Base-by-base conservation (phyloP, 2,113 vertebrate genomes). In the Sardina pilchardus region DNA sequence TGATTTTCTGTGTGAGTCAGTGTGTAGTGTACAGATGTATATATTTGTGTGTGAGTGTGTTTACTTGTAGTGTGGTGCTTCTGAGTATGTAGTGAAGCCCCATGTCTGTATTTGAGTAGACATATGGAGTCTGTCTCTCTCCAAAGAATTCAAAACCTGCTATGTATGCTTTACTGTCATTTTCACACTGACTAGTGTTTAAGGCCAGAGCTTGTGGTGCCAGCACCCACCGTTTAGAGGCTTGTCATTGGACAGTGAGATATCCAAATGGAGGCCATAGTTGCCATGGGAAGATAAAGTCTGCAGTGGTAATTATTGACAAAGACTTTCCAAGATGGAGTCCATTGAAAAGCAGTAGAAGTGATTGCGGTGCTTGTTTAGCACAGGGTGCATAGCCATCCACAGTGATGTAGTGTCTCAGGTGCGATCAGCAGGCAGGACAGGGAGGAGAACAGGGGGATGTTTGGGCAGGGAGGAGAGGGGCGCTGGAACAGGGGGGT, bases 1-100 rank as follows among this genome's bases (percentile, higher is more conserved):
- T 43, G 84, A 43, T 12, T 78, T 7, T 85, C 19, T 81, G 5
- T 85, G 78, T 81, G 71, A 47, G 45, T 56, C n/a, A n/a, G n/a
- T n/a, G n/a, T n/a, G n/a, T n/a, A n/a, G 48, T 50, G 48, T 50
- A 44, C 44, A 42, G 19, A 63, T n/a, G n/a, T n/a, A n/a, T n/a
- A n/a, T 85, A 30, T 26, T 39, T 81, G 36, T 85, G 6, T 85
- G 81, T 63, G 36, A 30, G 39, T 71, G 63, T 30, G 26, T 36
- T 78, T 34, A 16, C 14, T 78, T 9, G 30, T 34, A n/a, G 14
- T 0, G 2, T 71, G 59, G 48, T 63, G 9, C 30, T 26, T 56
- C 47, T 39, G 30, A 24, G 30, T 53, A 39, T 56, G 17, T 39
- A 50, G 43, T 83, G 56, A 21, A 56, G 21, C 50, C 6, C 26